Percentiles rank a stretch among this genome's conserved stretches.
Evolutionary conservation across 2,113 vertebrate genomes (phyloP).

Genomic region (Grus americana): DNA sequence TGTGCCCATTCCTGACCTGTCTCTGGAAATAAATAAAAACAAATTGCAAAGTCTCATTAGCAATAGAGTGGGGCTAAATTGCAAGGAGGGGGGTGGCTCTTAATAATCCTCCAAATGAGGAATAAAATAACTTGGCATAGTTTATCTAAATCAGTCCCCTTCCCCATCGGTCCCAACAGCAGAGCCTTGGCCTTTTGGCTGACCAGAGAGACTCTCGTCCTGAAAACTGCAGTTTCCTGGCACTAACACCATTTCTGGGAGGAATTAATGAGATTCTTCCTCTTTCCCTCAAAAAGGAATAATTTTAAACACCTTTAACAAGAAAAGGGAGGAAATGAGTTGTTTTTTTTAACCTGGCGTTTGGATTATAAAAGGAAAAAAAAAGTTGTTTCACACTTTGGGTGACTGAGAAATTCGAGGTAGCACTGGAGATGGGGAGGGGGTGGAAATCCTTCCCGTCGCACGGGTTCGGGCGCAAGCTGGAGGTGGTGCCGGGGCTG

Average conservation of each 20-base stretch:
- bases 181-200: background rate
- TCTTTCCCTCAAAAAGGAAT: background rate
- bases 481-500: background rate
- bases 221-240: slow-evolving; percentile 15
- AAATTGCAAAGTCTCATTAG: background rate
- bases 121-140: background rate
- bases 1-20: background rate
- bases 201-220: background rate
- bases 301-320: slow-evolving; percentile 50
- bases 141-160: background rate
- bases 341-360: background rate
- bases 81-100: background rate
- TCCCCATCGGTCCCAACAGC: background rate
- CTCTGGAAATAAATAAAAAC: background rate
- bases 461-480: accelerated
- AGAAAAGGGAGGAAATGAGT: slow-evolving; percentile 17
- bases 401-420: background rate
- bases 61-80: background rate
- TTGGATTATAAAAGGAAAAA: slow-evolving; percentile 1
- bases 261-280: slow-evolving; percentile 52
- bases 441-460: background rate
- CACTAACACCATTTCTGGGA: background rate
- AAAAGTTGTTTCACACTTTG: slow-evolving; percentile 8
- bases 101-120: background rate
- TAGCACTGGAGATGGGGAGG: background rate